Evolutionary conservation across 1,140 invertebrate genomes (phyloP), one percentile per base, ranked within the genome.

Genomic region (Cotesia chilonis): DNA sequence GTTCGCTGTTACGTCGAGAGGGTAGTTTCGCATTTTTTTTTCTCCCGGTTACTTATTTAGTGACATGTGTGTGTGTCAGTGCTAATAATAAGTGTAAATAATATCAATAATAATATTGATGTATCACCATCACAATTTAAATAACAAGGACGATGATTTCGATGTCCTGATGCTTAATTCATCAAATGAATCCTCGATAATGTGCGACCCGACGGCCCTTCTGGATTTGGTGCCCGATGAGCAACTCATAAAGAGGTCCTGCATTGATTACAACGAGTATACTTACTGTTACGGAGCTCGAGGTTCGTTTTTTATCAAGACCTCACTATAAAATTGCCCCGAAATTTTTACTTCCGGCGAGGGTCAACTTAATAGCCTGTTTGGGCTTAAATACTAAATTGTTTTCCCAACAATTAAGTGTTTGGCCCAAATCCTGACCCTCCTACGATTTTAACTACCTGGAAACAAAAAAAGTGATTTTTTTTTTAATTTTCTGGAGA

Each of bases 261-360:
- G 80, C 80, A 86, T 86, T 83, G 85, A 86, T 85, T 86, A 86
- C 79, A 86, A 87, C 83, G 85, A 87, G 77, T 86, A 87, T 78
- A 85, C 84, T 51, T 87, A 87, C 77, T 87, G 85, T 81, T 83
- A 86, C 79, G 82, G 82, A 74, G 80, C 76, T 78, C 83, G 85
- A 86, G 85, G 85, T 86, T 28, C 28, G 28, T 28, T 28, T 28
- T 28, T 28, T 28, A 28, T 28, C 1, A 28, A 28, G 28, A 28
- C 28, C 28, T 28, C 28, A 28, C 28, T 28, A 2, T 28, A 28
- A 28, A 28, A 28, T 28, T 28, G 28, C 28, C 28, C 28, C 28
- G 28, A 28, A 28, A 28, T 28, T 28, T 28, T 28, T 28, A 28
- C 28, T 28, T 28, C 28, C 28, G 28, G 2, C 1, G 28, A 28